Conservation (phyloP, 2,797 vertebrate genomes). For the Amniataba percoides region DNA sequence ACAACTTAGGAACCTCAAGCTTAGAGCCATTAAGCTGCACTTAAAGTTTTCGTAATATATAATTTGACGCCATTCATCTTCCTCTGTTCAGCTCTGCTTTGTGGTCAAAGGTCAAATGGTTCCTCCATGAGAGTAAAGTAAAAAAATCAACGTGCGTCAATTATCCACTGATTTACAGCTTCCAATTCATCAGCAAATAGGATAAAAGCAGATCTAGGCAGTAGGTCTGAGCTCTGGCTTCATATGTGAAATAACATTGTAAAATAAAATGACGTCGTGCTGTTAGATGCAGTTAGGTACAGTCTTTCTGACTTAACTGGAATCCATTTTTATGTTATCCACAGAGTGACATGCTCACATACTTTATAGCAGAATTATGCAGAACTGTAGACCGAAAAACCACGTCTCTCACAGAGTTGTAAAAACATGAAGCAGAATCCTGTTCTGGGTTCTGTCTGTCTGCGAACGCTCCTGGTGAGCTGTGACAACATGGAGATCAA, state of each 20-base stretch:
- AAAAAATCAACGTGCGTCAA: conserved; percentile 37
- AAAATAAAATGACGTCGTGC: conserved; percentile 32
- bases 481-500: conserved; percentile 65
- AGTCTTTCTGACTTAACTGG: conserved; percentile 25
- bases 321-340: conserved; percentile 20
- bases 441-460: conserved; percentile 63
- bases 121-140: conserved; percentile 26
- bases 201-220: conserved; percentile 15
- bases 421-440: conserved; percentile 47
- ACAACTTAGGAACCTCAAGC: conserved; percentile 45
- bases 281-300: not conserved
- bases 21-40: conserved; percentile 55
- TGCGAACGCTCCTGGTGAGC: conserved; percentile 28
- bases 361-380: conserved; percentile 38
- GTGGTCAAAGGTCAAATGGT: conserved; percentile 42
- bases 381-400: conserved; percentile 36
- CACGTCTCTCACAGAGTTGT: conserved; percentile 41
- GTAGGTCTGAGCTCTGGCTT: not conserved
- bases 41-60: conserved; percentile 59
- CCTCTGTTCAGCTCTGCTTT: conserved; percentile 25
- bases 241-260: conserved; percentile 18
- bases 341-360: conserved; percentile 16
- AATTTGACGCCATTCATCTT: conserved; percentile 56
- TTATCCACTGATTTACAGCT: conserved; percentile 44
- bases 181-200: conserved; percentile 20